A percentile compares a stretch with the other conserved stretches of the same genome.
Evolutionary conservation across 2,113 vertebrate species (phyloP).

Genomic region (Chionodraco myersi): DNA sequence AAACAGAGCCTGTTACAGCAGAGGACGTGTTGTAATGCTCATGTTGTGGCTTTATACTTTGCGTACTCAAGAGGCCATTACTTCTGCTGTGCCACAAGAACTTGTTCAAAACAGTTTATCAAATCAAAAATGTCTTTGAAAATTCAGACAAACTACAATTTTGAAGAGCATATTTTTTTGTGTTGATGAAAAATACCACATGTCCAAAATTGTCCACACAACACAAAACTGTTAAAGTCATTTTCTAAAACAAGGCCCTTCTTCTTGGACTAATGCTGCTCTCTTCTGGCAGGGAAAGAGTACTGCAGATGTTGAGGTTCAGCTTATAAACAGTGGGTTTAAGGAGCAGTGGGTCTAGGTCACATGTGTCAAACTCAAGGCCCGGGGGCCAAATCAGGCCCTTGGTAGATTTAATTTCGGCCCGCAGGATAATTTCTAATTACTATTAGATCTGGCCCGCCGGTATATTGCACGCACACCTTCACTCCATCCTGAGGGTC

Average conservation of each 20-base stretch:
- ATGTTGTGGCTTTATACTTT: no score
- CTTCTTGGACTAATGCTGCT: slow-evolving; percentile 18
- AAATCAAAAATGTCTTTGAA: neutral
- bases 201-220: neutral
- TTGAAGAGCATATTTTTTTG: no score
- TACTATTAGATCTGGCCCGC: no score
- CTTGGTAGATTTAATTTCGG: no score
- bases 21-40: slow-evolving; percentile 6
- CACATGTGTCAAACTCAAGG: no score
- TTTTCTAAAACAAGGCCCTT: neutral
- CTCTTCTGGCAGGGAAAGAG: slow-evolving; percentile 27
- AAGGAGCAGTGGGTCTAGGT: neutral
- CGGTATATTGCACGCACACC: no score
- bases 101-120: neutral
- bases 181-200: neutral
- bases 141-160: neutral
- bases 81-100: no score
- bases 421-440: no score
- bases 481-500: no score
- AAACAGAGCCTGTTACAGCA: neutral
- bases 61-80: neutral
- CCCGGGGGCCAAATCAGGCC: no score
- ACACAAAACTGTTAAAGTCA: neutral
- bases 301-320: slow-evolving; percentile 17
- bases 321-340: neutral